Percentiles rank a stretch among this genome's conserved stretches.
Conservation (phyloP, 2,797 vertebrate genomes). For the Danio kyathit region DNA sequence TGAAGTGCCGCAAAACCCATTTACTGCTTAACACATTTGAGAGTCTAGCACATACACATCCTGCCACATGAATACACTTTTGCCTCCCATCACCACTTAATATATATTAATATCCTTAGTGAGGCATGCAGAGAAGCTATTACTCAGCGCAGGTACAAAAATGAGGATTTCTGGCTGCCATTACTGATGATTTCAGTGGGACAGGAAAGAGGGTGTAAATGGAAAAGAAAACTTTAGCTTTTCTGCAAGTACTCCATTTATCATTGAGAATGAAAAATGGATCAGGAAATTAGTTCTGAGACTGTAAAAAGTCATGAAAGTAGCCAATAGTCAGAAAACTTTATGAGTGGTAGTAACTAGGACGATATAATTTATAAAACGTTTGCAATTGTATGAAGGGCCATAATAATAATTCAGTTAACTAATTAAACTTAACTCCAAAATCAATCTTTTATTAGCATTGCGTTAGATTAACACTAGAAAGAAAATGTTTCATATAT, state of each 20-base stretch:
- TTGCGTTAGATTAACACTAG: too few species aligned
- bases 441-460: not conserved
- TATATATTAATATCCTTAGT: slow-evolving; percentile 56
- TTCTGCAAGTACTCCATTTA: slow-evolving; percentile 35
- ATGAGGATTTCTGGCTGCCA: slow-evolving; percentile 29
- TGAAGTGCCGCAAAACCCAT: slow-evolving; percentile 15
- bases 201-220: slow-evolving; percentile 21
- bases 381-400: not conserved
- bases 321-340: not conserved
- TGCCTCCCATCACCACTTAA: slow-evolving; percentile 31
- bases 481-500: too few species aligned
- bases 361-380: not conserved
- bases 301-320: slow-evolving; percentile 19
- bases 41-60: slow-evolving; percentile 14
- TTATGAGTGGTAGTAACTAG: slow-evolving; percentile 1
- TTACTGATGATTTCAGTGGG: slow-evolving; percentile 48
- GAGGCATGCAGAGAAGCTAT: slow-evolving; percentile 45
- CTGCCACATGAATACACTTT: slow-evolving; percentile 29
- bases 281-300: slow-evolving; percentile 21
- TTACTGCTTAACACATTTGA: slow-evolving; percentile 19
- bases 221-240: slow-evolving; percentile 20
- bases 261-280: slow-evolving; percentile 30
- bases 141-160: slow-evolving; percentile 42
- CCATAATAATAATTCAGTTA: not conserved
- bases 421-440: not conserved